Conservation (phyloP, 1,140 invertebrate species). For the Nymphalis io region DNA sequence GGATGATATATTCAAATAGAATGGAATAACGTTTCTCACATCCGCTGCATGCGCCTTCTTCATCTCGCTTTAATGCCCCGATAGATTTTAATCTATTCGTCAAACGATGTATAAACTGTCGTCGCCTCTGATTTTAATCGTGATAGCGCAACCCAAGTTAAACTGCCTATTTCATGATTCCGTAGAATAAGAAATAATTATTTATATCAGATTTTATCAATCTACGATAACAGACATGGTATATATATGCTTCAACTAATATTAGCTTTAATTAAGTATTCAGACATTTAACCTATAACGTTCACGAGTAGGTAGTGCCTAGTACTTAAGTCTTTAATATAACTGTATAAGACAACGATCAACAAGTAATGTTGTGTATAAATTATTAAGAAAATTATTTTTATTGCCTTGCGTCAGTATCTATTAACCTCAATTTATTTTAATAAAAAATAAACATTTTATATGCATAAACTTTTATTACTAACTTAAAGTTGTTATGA, state of each 20-base stretch:
- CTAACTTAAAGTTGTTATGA: not conserved
- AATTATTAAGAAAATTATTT: conserved; percentile 9
- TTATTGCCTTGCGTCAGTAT: conserved; percentile 8
- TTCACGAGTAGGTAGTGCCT: not conserved
- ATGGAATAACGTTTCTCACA: conserved; percentile 73
- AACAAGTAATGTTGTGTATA: conserved; percentile 11
- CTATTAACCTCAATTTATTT: conserved; percentile 4
- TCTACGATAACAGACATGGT: conserved; percentile 24
- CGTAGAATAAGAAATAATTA: conserved; percentile 42
- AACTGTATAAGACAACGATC: conserved; percentile 20
- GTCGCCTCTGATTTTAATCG: conserved; percentile 67
- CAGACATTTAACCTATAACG: conserved; percentile 24
- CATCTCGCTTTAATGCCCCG: conserved; percentile 62
- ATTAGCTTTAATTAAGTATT: conserved; percentile 33
- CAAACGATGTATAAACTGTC: conserved; percentile 75
- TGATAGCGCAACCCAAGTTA: conserved; percentile 51
- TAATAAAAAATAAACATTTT: not conserved
- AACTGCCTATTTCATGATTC: conserved; percentile 39
- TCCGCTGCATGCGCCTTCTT: conserved; percentile 74
- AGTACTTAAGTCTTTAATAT: conserved; percentile 16
- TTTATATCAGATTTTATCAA: conserved; percentile 43
- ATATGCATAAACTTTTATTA: not conserved
- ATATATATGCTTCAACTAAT: conserved; percentile 23
- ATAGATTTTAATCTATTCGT: conserved; percentile 77
- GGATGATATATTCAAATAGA: conserved; percentile 79